Evolutionary conservation across 2,113 vertebrate genomes (phyloP).

Genomic region (Calypte anna): DNA sequence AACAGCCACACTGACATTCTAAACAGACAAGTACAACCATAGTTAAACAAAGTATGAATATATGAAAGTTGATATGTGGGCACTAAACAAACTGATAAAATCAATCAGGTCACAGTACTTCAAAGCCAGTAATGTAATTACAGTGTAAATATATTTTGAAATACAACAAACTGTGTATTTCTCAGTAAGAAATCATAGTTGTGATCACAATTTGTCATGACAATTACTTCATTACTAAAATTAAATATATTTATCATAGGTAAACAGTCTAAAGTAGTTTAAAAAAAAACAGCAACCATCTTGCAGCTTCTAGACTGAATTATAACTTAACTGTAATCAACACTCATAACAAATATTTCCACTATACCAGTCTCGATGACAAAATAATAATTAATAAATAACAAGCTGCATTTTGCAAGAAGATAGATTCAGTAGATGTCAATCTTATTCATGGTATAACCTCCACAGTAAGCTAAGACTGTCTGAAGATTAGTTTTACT

Average conservation of each 20-base stretch:
- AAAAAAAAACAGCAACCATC: background rate
- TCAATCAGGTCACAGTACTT: background rate
- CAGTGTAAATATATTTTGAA: background rate
- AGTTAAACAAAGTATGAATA: background rate
- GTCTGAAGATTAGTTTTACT: too few relatives aligned
- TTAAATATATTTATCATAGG: background rate
- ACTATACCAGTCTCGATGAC: too few relatives aligned
- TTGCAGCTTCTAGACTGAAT: too few relatives aligned
- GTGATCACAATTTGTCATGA: background rate
- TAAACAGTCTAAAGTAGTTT: background rate
- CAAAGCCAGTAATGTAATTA: background rate
- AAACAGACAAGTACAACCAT: background rate
- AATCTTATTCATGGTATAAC: too few relatives aligned
- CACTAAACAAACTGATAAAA: background rate
- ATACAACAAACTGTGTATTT: background rate
- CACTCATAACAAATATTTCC: too few relatives aligned
- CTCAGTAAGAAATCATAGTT: background rate
- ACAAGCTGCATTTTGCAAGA: too few relatives aligned
- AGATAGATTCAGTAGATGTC: too few relatives aligned
- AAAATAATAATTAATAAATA: too few relatives aligned
- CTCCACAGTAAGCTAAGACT: too few relatives aligned
- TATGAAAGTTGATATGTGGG: background rate
- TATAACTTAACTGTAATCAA: too few relatives aligned
- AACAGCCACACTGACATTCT: background rate
- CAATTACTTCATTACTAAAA: background rate